These are phyloP conservation scores for Coregonus ussuriensis DNA, from an alignment of 2,797 vertebrate genomes.

Conservation along the genomic window DNA sequence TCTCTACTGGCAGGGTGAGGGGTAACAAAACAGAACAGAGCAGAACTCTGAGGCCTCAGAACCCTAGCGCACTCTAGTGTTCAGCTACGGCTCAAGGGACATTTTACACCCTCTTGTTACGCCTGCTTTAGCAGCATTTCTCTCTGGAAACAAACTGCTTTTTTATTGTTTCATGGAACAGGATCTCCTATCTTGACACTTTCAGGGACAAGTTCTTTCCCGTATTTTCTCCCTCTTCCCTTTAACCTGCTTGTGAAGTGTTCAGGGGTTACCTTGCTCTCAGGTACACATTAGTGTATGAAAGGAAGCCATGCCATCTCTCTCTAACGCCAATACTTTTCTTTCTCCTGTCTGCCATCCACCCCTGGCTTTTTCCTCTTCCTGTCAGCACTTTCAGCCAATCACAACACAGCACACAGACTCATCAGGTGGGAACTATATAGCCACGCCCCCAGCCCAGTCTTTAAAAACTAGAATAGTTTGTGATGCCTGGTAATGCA, in stretches of 20 bases:
- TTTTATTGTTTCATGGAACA: slow-evolving; percentile 39
- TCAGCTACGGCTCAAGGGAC: background rate
- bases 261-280: slow-evolving; percentile 62
- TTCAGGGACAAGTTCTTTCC: slow-evolving; percentile 64
- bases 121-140: slow-evolving; percentile 2
- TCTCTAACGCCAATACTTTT: background rate
- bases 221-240: slow-evolving; percentile 33
- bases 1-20: background rate
- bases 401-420: slow-evolving; percentile 3
- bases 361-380: background rate
- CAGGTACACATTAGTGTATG: slow-evolving; percentile 65
- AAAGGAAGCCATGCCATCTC: slow-evolving; percentile 56
- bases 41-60: background rate
- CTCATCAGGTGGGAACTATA: background rate
- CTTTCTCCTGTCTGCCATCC: background rate
- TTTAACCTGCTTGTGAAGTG: slow-evolving; percentile 64
- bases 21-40: background rate
- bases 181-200: slow-evolving; percentile 43
- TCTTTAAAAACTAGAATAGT: no score
- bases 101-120: background rate
- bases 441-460: background rate
- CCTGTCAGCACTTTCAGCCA: slow-evolving; percentile 23
- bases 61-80: background rate
- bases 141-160: slow-evolving; percentile 7
- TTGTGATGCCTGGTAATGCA: background rate